Evolutionary conservation across 2,113 vertebrate genomes (phyloP).

Genomic region (Speoplatyrhinus poulsoni): DNA sequence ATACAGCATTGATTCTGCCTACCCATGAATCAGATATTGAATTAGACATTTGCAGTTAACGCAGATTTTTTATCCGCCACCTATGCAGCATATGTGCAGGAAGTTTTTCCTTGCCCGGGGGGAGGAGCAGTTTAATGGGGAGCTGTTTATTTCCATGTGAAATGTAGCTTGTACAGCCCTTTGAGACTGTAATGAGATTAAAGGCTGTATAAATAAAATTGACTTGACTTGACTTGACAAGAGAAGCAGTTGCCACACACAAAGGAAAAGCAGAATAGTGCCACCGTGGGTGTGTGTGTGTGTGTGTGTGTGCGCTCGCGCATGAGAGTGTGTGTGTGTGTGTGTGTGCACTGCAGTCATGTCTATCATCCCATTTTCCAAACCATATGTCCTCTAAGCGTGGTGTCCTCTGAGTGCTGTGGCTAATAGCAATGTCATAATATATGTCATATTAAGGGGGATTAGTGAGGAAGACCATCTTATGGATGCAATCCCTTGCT

Average conservation of each 20-base stretch:
- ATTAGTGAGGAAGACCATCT: conserved; percentile 68
- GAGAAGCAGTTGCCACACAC: background rate
- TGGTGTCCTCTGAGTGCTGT: conserved; percentile 42
- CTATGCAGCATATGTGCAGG: too few relatives aligned
- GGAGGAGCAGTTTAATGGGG: too few relatives aligned
- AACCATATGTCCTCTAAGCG: conserved; percentile 1
- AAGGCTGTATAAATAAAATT: too few relatives aligned
- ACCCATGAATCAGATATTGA: too few relatives aligned
- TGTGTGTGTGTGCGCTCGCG: background rate
- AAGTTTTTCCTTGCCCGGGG: too few relatives aligned
- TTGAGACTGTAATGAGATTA: too few relatives aligned
- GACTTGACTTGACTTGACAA: background rate
- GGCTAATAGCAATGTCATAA: conserved; percentile 64
- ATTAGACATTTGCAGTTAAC: too few relatives aligned
- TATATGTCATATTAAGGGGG: conserved; percentile 70
- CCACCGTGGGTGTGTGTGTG: conserved; percentile 10
- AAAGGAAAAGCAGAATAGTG: background rate
- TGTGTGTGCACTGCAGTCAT: background rate
- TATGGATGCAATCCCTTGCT: conserved; percentile 65
- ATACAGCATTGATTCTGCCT: too few relatives aligned
- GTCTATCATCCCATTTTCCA: background rate
- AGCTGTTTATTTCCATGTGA: too few relatives aligned
- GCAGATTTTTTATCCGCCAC: too few relatives aligned
- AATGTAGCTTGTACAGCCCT: too few relatives aligned
- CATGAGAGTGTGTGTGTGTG: background rate